These are phyloP conservation scores for Sarcophaga peregrina DNA, from an alignment of 1,140 invertebrate species.

Conservation along the genomic window DNA sequence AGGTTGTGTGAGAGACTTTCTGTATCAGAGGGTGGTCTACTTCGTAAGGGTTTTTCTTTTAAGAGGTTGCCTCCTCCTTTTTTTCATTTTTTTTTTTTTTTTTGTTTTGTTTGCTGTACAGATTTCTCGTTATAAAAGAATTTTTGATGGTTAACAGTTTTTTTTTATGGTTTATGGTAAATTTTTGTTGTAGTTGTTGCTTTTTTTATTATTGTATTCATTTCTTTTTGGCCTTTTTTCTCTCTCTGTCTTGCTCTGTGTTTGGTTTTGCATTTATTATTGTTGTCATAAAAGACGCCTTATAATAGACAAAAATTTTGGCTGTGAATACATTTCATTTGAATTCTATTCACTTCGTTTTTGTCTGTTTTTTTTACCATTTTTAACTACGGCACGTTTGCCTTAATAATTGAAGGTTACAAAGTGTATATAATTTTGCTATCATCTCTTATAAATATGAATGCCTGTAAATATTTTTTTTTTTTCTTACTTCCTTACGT, in stretches of 20 bases:
- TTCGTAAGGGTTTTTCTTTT: neutral
- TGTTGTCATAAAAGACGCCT: conserved; percentile 66
- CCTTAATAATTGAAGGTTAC: conserved; percentile 29
- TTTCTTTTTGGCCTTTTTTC: conserved; percentile 49
- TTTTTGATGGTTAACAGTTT: conserved; percentile 34
- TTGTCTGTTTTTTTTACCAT: no score
- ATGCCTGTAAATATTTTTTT: conserved; percentile 20
- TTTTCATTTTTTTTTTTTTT: neutral
- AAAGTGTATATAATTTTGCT: conserved; percentile 6
- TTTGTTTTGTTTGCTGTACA: neutral
- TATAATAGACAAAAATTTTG: conserved; percentile 40
- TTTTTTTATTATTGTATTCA: neutral
- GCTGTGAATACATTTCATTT: neutral
- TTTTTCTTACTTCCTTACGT: neutral
- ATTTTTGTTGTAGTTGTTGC: conserved; percentile 14
- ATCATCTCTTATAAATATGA: conserved; percentile 23
- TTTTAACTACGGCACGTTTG: neutral
- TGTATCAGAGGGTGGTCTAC: neutral
- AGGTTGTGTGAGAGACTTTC: neutral
- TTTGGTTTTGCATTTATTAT: conserved; percentile 65
- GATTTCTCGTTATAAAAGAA: conserved; percentile 26
- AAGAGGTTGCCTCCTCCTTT: neutral
- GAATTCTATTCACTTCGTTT: neutral
- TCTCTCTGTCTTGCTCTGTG: no score
- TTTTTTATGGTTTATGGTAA: conserved; percentile 31